Base-by-base conservation (phyloP, 2,113 vertebrate genomes). In the Cyanoderma ruficeps region DNA sequence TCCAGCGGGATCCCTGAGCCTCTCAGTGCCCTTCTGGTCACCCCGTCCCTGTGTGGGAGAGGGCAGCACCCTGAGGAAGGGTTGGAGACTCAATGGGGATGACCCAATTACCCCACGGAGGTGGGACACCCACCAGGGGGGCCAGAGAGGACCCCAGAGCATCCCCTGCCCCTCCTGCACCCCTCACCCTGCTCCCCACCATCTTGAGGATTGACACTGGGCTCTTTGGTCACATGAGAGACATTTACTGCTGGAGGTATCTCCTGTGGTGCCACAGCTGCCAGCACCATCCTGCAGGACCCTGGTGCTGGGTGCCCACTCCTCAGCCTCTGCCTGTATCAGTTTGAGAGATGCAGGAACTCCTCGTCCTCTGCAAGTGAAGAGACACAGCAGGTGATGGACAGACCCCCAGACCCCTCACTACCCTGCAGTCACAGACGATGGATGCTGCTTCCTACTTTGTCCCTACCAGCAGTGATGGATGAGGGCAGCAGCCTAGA, bases 361-460 rank as follows among this genome's bases (percentile, higher is more conserved):
- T 97, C 95, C 42, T 97, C 96, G 0, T 97, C 96, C 42, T 97
- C 96, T 97, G 94, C 92, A 97, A 94, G 31, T 1, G 5, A 68
- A 95, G 25, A 94, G 44, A 75, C 1, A 11, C 4, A 15, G 1
- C 21, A 44, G n/a, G 33, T 93, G 61, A 90, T 1, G 2, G 63
- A 61, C 52, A 67, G 65, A 84, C 35, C 11, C 30, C 13, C 20
- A 55, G 65, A 42, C 2, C 15, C 56, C 15, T 18, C 35, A 69
- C 23, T 0, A 1, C 30, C 56, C 67, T 16, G 1, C 1, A 2
- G 60, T 9, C 44, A 52, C 57, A n/a, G 2, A 1, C 0, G 0
- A 24, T 25, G 49, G 10, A 30, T 56, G 74, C 35, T 13, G 31
- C 49, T 71, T 72, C 80, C 49, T 23, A 30, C 41, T 50, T 27